phyloP scores from a whole-genome alignment of 1,140 invertebrate genomes.

The Dendrolimus kikuchii region DNA sequence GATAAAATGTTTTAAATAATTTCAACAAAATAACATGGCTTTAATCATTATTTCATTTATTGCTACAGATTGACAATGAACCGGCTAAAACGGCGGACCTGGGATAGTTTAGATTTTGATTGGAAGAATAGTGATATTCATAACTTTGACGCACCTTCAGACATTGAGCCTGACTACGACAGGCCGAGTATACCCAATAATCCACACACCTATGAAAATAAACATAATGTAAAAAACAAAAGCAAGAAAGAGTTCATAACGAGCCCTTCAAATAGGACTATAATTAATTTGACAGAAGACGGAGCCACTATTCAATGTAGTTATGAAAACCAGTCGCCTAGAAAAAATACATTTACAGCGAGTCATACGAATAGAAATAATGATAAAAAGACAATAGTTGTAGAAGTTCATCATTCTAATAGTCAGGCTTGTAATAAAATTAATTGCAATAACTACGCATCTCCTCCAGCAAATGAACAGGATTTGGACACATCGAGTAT shows the following conservation, averaged over 20 bases:
- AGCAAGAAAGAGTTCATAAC: constrained; percentile 49
- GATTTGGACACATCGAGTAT: constrained; percentile 44
- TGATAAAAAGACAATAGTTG: constrained; percentile 75
- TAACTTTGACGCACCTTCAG: constrained; percentile 61
- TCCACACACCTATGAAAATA: constrained; percentile 62
- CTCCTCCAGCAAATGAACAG: constrained; percentile 39
- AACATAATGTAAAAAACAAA: constrained; percentile 40
- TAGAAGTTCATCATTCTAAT: constrained; percentile 74
- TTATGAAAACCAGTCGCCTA: constrained; percentile 56
- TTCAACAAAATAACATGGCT: not conserved
- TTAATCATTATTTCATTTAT: constrained; percentile 7
- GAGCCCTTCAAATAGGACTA: constrained; percentile 74
- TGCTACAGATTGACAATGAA: constrained; percentile 58
- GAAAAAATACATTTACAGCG: constrained; percentile 37
- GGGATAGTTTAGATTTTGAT: constrained; percentile 62
- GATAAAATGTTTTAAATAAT: no score
- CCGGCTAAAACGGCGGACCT: constrained; percentile 56
- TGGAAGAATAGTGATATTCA: constrained; percentile 59
- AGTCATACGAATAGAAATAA: constrained; percentile 48
- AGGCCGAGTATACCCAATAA: constrained; percentile 68
- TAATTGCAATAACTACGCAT: constrained; percentile 35
- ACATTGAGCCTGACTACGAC: constrained; percentile 69
- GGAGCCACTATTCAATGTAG: constrained; percentile 78
- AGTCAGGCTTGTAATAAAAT: constrained; percentile 32
- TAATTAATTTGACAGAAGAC: constrained; percentile 79